Evolutionary conservation across 2,797 vertebrate genomes (phyloP).

Genomic region (Glyptemys insculpta): DNA sequence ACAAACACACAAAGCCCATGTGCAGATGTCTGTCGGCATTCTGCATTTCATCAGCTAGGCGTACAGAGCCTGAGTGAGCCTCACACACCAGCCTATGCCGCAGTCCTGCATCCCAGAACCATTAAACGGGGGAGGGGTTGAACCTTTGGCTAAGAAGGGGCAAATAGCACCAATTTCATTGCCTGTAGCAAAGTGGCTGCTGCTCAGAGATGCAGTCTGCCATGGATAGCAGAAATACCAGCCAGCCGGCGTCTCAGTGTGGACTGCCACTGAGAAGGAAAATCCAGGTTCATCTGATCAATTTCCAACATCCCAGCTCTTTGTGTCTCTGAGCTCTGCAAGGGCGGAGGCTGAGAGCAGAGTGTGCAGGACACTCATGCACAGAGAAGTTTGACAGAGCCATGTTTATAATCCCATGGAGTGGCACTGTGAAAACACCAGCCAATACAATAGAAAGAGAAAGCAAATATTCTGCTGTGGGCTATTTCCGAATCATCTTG

Average conservation of each 20-base stretch:
- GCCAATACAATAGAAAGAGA: too few relatives aligned
- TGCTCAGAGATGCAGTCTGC: neutral
- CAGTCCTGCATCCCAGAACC: neutral
- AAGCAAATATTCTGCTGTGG: too few relatives aligned
- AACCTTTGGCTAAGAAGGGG: neutral
- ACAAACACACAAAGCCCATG: too few relatives aligned
- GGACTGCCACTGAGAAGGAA: too few relatives aligned
- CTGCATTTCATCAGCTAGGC: neutral
- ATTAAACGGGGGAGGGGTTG: neutral
- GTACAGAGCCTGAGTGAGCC: neutral
- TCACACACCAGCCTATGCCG: neutral
- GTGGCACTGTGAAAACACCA: too few relatives aligned
- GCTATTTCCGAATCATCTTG: too few relatives aligned
- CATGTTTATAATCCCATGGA: too few relatives aligned
- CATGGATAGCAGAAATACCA: neutral
- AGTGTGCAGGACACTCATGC: too few relatives aligned
- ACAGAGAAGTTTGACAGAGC: too few relatives aligned
- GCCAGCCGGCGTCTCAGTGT: neutral
- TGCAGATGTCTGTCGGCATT: neutral
- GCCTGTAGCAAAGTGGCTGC: neutral
- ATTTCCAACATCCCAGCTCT: neutral
- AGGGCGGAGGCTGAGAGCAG: neutral
- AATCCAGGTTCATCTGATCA: neutral
- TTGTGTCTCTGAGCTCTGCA: slow-evolving; percentile 27
- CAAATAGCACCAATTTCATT: neutral